Conservation (phyloP, 92 coral and sea anemone species). For the Porites evermanni region DNA sequence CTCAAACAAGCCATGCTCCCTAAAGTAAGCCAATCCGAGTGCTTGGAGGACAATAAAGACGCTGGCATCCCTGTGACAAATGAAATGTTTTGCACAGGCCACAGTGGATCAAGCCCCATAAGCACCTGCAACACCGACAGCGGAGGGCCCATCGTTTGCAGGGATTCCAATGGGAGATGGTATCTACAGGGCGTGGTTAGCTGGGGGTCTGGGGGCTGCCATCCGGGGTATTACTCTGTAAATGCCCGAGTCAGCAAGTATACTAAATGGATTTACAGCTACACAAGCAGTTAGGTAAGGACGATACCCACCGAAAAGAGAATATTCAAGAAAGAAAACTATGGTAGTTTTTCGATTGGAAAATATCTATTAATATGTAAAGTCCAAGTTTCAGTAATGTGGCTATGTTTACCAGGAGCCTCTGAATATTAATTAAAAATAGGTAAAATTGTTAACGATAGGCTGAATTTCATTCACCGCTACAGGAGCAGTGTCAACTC, state of each 20-base stretch:
- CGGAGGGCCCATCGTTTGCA: conserved; percentile 81
- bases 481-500: too few species aligned
- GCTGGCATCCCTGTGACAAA: conserved; percentile 60
- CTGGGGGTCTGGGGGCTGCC: conserved; percentile 74
- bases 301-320: too few species aligned
- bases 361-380: too few species aligned
- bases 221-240: conserved; percentile 77
- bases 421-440: too few species aligned
- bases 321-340: too few species aligned
- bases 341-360: too few species aligned
- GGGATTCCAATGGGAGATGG: conserved; percentile 63
- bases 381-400: too few species aligned
- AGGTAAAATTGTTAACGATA: too few species aligned
- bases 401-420: too few species aligned
- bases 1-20: conserved; percentile 78
- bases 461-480: too few species aligned
- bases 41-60: conserved; percentile 44
- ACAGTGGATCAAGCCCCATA: conserved; percentile 50
- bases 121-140: conserved; percentile 82
- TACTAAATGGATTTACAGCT: conserved; percentile 55
- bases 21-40: conserved; percentile 57
- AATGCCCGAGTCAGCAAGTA: conserved; percentile 77
- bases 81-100: conserved; percentile 75
- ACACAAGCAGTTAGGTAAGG: conserved; percentile 3
- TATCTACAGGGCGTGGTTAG: conserved; percentile 84